Evolutionary conservation across 1,140 invertebrate species (phyloP).

Genomic region (Eupristina koningsbergeri): DNA sequence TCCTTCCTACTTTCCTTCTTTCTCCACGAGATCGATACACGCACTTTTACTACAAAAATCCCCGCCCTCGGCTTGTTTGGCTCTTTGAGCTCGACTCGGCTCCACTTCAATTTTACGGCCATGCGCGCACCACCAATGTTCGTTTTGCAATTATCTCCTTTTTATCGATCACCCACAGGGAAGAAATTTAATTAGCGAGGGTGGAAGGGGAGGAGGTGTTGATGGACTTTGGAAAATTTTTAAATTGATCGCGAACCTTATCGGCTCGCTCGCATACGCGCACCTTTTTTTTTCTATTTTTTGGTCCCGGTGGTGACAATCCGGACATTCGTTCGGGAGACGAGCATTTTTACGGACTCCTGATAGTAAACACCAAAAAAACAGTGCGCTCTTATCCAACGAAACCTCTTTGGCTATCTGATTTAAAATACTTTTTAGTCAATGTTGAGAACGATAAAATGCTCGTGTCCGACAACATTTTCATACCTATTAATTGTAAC

Average conservation of each 20-base stretch:
- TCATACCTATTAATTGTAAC: neutral
- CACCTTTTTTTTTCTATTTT: no score
- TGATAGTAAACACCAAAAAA: neutral
- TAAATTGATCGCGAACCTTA: neutral
- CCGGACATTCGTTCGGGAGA: neutral
- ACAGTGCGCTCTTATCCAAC: no score
- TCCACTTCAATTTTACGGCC: neutral
- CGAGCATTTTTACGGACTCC: neutral
- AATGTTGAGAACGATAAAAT: neutral
- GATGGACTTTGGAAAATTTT: neutral
- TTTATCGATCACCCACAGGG: neutral
- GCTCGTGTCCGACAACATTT: neutral
- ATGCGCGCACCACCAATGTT: conserved; percentile 52
- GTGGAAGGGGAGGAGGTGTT: no score
- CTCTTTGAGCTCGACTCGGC: no score
- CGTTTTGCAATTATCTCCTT: neutral
- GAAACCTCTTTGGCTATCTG: neutral
- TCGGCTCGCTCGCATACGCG: neutral
- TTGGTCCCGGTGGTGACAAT: no score
- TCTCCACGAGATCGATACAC: conserved; percentile 45
- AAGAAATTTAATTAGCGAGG: neutral
- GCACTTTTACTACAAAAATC: conserved; percentile 34
- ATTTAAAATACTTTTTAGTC: neutral
- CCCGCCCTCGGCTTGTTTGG: neutral
- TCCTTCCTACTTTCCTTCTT: no score